Evolutionary conservation across 2,888 invertebrate species (phyloP), one percentile per base, ranked within the genome.

Genomic region (Myathropa florea): DNA sequence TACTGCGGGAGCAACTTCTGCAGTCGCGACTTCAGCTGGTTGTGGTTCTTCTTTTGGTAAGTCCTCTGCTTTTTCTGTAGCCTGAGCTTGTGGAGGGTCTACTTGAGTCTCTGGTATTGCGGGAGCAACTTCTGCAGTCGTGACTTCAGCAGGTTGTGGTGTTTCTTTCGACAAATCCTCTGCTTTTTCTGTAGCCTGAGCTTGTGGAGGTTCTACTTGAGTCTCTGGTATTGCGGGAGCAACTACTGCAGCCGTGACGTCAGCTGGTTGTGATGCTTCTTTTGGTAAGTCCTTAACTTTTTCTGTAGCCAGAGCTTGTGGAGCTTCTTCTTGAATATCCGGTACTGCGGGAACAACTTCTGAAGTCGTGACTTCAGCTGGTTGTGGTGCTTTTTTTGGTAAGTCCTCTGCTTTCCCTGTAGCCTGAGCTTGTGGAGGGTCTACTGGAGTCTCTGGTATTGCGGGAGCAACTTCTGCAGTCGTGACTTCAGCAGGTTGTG

Each of bases 141-240:
- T 1, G 10, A n/a, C 3, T 55, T 14, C 57, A n/a, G 30, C 67
- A 18, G 68, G 24, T 39, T 68, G 59, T 23, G 70, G 59, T 65
- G 61, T 61, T n/a, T 75, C 46, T n/a, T 24, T 23, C 4, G 55
- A 33, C 21, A 63, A 23, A 57, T 36, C 55, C 33, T 75, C 81
- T 23, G 21, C 23, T 6, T 7, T 6, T 36, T 23, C n/a, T 7
- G n/a, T 63, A 14, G n/a, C 39, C n/a, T 14, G 24, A 24, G 24
- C n/a, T 67, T 67, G n/a, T 24, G 26, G 23, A 30, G 30, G 1
- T 30, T 30, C 14, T 14, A 4, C 14, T 4, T n/a, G 14, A n/a
- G 39, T 14, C 14, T 3, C 39, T 4, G 39, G 0, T 39, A 4
- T n/a, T n/a, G 3, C 14, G 1, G 36, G 1, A 12, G 36, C 36